Conservation (phyloP, 2,888 invertebrate species). For the Sialis fuliginosa region DNA sequence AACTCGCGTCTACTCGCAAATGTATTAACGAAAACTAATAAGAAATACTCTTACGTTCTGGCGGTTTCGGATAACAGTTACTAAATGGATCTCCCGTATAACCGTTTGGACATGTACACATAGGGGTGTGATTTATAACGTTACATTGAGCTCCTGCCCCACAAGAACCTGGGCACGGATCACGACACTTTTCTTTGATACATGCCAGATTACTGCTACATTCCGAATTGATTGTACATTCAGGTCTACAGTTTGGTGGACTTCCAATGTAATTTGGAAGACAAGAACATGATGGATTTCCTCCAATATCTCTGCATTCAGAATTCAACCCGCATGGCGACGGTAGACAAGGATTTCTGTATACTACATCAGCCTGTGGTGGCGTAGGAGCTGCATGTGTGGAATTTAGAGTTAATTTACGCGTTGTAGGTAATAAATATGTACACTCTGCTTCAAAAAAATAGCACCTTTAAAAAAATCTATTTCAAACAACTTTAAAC, state of each 20-base stretch:
- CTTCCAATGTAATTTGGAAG: conserved; percentile 50
- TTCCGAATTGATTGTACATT: conserved; percentile 68
- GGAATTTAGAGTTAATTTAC: too few relatives aligned
- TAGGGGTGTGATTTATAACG: conserved; percentile 66
- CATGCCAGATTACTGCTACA: conserved; percentile 66
- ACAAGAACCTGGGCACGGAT: conserved; percentile 69
- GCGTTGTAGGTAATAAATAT: too few relatives aligned
- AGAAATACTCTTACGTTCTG: neutral
- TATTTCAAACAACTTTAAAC: too few relatives aligned
- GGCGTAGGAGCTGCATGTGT: conserved; percentile 12
- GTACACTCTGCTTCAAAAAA: too few relatives aligned
- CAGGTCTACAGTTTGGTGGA: conserved; percentile 67
- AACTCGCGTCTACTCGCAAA: neutral
- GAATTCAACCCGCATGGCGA: conserved; percentile 71
- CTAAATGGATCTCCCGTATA: conserved; percentile 68
- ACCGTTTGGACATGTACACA: conserved; percentile 56
- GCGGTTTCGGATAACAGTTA: conserved; percentile 40
- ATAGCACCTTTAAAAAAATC: too few relatives aligned
- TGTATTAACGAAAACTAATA: neutral
- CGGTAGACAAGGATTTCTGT: conserved; percentile 48
- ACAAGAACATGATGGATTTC: conserved; percentile 63
- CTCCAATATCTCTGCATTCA: conserved; percentile 52
- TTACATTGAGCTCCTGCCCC: conserved; percentile 60
- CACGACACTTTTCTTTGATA: conserved; percentile 61
- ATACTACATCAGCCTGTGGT: conserved; percentile 14